These are phyloP conservation scores for Copidosoma floridanum DNA, from an alignment of 1,140 invertebrate genomes.

Conservation along the genomic window DNA sequence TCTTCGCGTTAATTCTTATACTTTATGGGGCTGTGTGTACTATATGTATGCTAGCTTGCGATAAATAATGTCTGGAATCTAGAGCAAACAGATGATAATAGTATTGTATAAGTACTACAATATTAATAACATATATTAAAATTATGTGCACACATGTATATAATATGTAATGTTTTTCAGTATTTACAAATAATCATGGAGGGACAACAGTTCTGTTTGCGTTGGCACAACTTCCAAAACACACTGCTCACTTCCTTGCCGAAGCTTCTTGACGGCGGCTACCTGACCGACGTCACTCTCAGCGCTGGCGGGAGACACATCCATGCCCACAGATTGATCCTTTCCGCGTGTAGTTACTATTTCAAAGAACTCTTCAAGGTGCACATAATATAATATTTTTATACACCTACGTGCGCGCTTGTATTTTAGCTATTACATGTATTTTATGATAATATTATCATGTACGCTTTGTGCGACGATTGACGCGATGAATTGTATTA, in stretches of 20 bases:
- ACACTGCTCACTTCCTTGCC: constrained; percentile 83
- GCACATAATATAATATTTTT: constrained; percentile 18
- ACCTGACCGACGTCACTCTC: constrained; percentile 86
- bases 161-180: too few relatives aligned
- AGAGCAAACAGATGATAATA: too few relatives aligned
- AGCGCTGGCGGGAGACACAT: constrained; percentile 78
- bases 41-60: too few relatives aligned
- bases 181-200: constrained; percentile 48
- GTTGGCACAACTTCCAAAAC: constrained; percentile 77
- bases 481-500: not conserved
- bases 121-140: too few relatives aligned
- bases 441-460: too few relatives aligned
- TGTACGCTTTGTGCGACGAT: not conserved
- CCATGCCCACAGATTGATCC: constrained; percentile 81
- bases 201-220: constrained; percentile 69
- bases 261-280: constrained; percentile 75
- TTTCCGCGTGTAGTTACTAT: constrained; percentile 89
- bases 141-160: too few relatives aligned
- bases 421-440: too few relatives aligned
- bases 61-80: too few relatives aligned
- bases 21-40: too few relatives aligned
- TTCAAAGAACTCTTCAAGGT: constrained; percentile 88
- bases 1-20: too few relatives aligned
- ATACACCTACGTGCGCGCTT: not conserved
- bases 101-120: too few relatives aligned